Conservation (phyloP, 2,797 vertebrate genomes). For the Morus bassanus region DNA sequence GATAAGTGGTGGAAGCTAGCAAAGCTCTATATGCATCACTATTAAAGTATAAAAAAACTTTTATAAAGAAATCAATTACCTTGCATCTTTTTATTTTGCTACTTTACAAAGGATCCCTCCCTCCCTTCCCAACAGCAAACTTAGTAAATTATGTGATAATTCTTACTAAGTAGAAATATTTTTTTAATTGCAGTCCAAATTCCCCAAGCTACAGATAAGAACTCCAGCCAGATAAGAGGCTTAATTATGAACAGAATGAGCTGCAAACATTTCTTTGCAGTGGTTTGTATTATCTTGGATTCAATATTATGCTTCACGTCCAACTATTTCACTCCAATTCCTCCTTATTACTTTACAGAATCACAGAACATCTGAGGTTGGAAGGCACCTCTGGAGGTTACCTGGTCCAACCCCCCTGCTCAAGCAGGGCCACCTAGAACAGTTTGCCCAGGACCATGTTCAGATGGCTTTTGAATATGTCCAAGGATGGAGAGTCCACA, state of each 20-base stretch:
- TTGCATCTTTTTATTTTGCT: not conserved
- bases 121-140: not conserved
- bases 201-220: not conserved
- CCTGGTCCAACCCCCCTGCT: not conserved
- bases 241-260: not conserved
- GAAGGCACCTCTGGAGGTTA: not conserved
- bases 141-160: not conserved
- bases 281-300: not conserved
- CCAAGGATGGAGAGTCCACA: not conserved
- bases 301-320: not conserved
- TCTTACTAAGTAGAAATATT: not conserved
- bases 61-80: not conserved
- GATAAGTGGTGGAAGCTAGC: not conserved
- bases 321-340: not conserved
- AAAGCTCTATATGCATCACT: not conserved
- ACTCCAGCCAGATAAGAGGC: not conserved
- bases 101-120: not conserved
- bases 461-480: not conserved
- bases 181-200: not conserved
- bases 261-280: not conserved
- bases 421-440: not conserved
- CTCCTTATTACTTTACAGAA: not conserved
- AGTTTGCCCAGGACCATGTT: not conserved
- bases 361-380: not conserved
- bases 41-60: not conserved